Conservation (phyloP, 2,797 vertebrate genomes). For the Liparis tanakae region DNA sequence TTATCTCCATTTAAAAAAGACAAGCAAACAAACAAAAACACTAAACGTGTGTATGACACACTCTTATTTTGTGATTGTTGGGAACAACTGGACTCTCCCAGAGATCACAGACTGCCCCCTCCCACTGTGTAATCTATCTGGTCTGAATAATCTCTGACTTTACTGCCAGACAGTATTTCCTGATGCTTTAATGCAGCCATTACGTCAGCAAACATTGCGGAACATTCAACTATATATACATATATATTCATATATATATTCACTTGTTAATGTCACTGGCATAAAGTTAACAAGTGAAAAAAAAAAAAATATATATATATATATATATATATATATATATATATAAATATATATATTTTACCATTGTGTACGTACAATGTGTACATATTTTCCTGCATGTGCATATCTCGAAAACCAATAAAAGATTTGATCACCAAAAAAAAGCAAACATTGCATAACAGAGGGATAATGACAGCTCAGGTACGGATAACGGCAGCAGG, state of each 20-base stretch:
- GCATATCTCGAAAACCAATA: too few species aligned
- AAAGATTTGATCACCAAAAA: too few species aligned
- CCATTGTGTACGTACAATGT: too few species aligned
- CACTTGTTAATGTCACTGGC: too few species aligned
- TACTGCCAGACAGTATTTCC: conserved; percentile 42
- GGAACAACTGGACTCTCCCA: conserved; percentile 25
- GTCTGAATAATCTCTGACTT: conserved; percentile 54
- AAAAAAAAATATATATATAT: too few species aligned
- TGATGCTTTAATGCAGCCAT: conserved; percentile 50
- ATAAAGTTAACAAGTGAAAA: too few species aligned
- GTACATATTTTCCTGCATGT: too few species aligned
- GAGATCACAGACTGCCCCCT: conserved; percentile 37
- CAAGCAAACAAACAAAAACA: not conserved
- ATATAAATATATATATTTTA: too few species aligned
- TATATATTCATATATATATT: too few species aligned
- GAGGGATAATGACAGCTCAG: conserved; percentile 54
- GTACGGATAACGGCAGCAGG: conserved; percentile 48
- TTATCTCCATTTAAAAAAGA: not conserved
- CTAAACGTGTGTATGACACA: not conserved
- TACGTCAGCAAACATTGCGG: conserved; percentile 48
- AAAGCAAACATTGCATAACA: conserved; percentile 47
- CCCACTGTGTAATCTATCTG: conserved; percentile 41
- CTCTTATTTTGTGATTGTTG: conserved; percentile 24
- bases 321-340: too few species aligned
- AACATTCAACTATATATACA: too few species aligned